These are phyloP conservation scores for Egretta garzetta DNA, from an alignment of 2,113 vertebrate genomes.

Conservation along the genomic window DNA sequence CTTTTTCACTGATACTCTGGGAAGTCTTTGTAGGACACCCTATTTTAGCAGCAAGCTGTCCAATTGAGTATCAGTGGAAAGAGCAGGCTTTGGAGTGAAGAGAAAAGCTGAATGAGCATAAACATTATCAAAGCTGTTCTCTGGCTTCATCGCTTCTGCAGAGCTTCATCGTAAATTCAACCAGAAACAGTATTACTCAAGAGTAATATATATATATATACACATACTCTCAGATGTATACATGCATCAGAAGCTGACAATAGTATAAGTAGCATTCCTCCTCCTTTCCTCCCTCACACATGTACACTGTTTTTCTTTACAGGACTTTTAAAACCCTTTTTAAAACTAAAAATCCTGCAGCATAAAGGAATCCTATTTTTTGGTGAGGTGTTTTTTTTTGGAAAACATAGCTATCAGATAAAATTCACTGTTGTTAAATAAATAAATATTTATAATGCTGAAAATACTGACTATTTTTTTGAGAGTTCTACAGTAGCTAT, in stretches of 20 bases:
- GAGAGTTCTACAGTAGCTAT: not conserved
- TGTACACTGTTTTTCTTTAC: not conserved
- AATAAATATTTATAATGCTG: not conserved
- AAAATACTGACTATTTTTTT: not conserved
- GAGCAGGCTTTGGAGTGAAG: not conserved
- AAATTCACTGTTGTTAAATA: not conserved
- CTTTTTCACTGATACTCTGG: not conserved
- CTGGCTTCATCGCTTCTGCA: not conserved
- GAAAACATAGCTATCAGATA: not conserved
- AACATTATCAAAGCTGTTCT: not conserved
- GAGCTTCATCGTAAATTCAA: not conserved
- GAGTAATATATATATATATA: no score
- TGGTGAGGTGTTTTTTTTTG: rapidly evolving
- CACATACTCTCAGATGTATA: not conserved
- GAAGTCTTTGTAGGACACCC: not conserved
- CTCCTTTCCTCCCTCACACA: not conserved
- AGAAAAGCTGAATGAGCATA: not conserved
- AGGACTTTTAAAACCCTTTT: not conserved
- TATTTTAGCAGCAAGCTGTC: not conserved
- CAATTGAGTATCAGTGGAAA: not conserved
- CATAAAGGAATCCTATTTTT: not conserved
- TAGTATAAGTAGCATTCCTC: not conserved
- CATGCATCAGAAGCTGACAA: not conserved
- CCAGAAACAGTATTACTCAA: not conserved
- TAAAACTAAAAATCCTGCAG: not conserved